Base-by-base conservation (phyloP, 2,797 vertebrate genomes). In the Meda fulgida region DNA sequence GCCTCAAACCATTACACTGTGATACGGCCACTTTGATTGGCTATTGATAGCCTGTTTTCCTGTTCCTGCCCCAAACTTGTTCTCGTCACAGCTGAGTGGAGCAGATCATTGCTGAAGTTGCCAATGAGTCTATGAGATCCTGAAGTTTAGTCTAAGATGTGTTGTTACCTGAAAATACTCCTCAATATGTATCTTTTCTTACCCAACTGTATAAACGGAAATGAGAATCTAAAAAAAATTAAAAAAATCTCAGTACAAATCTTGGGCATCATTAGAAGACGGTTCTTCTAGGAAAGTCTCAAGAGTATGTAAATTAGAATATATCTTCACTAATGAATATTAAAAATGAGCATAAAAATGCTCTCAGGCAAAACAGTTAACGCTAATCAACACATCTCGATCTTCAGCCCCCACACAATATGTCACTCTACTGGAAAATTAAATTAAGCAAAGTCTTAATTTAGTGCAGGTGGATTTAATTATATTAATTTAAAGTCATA, bases 21-120 rank as follows among this genome's bases (percentile, higher is more conserved):
- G 4, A 69, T 18, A 78, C 11, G 34, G n/a, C 9, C 34, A 43
- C 63, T 77, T 55, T 78, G 34, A 84, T 78, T 55, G 73, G 60
- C 43, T 78, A 78, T 78, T 77, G 73, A 69, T 76, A 51, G 60
- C 81, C 71, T 69, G 63, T n/a, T 84, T 84, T 69, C 63, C 63
- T 77, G 34, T 55, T 69, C 21, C 65, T 81, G 21, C 34, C 36
- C 48, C 51, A 84, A 69, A 84, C n/a, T 84, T 77, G 46, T 77
- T 69, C 23, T 67, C 3, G n/a, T 84, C n/a, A 67, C 72, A 69
- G 63, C 34, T 55, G 34, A 58, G 63, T 43, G 63, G 46, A 67
- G 65, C 82, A 84, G 19, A 84, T 84, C 38, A 83, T 66, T 31
- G 2, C 5, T 18, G 46, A 48, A 48, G 46, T 6, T 48, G 5